These are phyloP conservation scores for Xanthorhoe designata DNA, from an alignment of 2,888 invertebrate species.

Conservation along the genomic window DNA sequence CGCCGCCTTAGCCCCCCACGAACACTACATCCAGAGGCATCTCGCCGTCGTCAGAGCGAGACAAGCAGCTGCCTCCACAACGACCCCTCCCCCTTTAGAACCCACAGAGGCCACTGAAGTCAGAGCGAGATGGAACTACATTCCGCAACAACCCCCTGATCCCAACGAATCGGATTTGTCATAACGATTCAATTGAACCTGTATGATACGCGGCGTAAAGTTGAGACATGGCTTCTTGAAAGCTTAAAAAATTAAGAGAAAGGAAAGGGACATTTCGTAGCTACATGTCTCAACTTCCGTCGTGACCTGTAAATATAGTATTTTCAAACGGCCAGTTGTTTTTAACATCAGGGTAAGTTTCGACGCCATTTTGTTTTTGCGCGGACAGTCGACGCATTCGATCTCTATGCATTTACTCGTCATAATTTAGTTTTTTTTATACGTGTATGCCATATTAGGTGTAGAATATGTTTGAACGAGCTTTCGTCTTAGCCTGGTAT, in stretches of 20 bases:
- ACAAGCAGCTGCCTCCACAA: constrained; percentile 50
- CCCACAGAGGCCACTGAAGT: constrained; percentile 62
- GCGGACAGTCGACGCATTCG: constrained; percentile 32
- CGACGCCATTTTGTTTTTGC: constrained; percentile 34
- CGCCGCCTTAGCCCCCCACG: constrained; percentile 92
- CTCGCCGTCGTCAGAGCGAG: constrained; percentile 94
- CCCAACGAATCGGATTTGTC: constrained; percentile 74
- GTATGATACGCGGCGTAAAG: constrained; percentile 15
- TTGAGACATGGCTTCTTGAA: constrained; percentile 5
- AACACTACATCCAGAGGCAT: constrained; percentile 96
- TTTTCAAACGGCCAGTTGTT: constrained; percentile 42
- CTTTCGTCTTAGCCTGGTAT: constrained; percentile 82
- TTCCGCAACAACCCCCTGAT: constrained; percentile 80
- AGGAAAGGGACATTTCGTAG: not conserved
- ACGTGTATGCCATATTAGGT: constrained; percentile 67
- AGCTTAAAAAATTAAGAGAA: not conserved
- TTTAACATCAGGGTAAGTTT: constrained; percentile 48
- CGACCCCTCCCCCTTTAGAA: constrained; percentile 45
- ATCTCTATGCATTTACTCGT: constrained; percentile 41
- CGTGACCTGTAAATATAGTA: constrained; percentile 36
- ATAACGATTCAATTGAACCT: constrained; percentile 56
- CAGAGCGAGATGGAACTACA: constrained; percentile 82
- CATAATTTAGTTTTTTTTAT: constrained; percentile 50
- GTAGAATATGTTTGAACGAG: constrained; percentile 79
- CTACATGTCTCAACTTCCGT: constrained; percentile 1